Conservation (phyloP, 2,113 vertebrate genomes). For the Rhabdomys dilectus region DNA sequence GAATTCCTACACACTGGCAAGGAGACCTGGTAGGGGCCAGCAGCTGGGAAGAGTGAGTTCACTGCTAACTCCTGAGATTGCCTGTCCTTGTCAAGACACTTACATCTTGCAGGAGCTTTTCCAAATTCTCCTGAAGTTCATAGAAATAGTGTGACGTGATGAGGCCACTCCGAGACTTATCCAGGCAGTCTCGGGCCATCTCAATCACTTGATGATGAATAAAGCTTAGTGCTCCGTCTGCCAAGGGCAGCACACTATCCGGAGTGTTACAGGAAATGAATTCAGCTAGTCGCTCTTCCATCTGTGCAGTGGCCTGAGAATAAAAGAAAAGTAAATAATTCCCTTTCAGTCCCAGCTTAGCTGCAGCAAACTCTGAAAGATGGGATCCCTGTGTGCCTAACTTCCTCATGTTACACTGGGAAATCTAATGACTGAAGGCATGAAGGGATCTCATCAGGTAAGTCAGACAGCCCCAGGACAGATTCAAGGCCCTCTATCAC, state of each 20-base stretch:
- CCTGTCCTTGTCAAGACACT: conserved; percentile 83
- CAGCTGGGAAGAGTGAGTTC: neutral
- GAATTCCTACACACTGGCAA: neutral
- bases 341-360: neutral
- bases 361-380: conserved; percentile 18
- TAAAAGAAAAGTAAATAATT: conserved; percentile 50
- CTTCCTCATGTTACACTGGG: neutral
- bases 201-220: conserved; percentile 98
- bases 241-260: conserved; percentile 93
- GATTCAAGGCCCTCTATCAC: neutral
- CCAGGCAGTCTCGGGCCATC: conserved; percentile 96
- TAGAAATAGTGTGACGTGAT: conserved; percentile 98
- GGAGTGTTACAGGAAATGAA: conserved; percentile 93
- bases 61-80: neutral
- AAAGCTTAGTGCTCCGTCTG: conserved; percentile 97
- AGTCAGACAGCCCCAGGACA: neutral
- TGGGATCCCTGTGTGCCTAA: conserved; percentile 1
- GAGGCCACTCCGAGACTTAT: conserved; percentile 95
- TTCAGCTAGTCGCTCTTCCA: conserved; percentile 96
- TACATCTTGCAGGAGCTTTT: conserved; percentile 98
- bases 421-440: neutral
- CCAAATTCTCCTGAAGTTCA: conserved; percentile 98
- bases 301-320: conserved; percentile 95
- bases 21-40: neutral
- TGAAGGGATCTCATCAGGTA: neutral